These are phyloP conservation scores for Tangara arthus DNA, from an alignment of 2,797 vertebrate species.

Conservation along the genomic window DNA sequence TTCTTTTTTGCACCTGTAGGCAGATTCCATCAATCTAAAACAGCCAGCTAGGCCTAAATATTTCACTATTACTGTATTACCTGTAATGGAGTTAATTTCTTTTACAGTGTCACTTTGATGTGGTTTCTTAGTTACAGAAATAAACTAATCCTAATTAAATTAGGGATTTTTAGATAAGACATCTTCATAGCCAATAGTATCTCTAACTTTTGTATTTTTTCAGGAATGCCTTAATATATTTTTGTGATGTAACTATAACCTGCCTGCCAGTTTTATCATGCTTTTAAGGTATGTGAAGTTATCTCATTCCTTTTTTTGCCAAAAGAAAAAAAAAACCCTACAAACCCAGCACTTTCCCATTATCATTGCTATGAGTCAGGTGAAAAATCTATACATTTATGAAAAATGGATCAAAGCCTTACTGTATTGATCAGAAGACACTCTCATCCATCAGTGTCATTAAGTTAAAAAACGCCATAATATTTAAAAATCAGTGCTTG, in stretches of 20 bases:
- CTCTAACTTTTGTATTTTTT: background rate
- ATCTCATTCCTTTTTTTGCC: background rate
- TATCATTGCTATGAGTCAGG: background rate
- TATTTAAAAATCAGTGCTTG: background rate
- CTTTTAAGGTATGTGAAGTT: background rate
- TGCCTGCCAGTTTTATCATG: background rate
- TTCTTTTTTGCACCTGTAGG: background rate
- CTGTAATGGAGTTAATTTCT: background rate
- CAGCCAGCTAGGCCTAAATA: background rate
- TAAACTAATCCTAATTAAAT: background rate
- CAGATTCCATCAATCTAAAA: background rate
- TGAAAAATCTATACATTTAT: conserved; percentile 15
- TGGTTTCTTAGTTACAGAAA: background rate
- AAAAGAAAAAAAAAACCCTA: background rate
- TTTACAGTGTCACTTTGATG: background rate
- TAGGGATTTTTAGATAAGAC: background rate
- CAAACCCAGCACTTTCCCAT: background rate
- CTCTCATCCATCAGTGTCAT: background rate
- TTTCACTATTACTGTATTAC: background rate
- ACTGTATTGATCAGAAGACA: background rate
- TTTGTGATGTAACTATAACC: background rate
- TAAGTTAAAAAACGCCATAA: background rate
- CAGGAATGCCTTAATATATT: background rate
- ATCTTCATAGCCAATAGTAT: background rate
- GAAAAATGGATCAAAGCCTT: conserved; percentile 14